Base-by-base conservation (phyloP, 1,140 invertebrate genomes). In the Nasonia vitripennis region DNA sequence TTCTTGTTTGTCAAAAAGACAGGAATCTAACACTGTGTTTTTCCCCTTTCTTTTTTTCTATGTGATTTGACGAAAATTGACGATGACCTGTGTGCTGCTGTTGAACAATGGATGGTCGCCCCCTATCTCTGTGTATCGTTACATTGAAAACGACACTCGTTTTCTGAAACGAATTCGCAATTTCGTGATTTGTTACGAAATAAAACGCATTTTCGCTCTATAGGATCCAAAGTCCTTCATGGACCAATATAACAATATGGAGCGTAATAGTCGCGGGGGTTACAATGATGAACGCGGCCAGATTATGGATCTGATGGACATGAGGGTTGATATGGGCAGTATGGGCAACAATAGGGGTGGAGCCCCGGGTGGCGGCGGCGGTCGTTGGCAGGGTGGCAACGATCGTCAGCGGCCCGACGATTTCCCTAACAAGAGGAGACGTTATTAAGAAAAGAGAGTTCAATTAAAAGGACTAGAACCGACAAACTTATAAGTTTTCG, bases 51-150 rank as follows among this genome's bases (percentile, higher is more conserved):
- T 93, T 92, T 92, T 92, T 93, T 93, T 93, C 92, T 93, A 93
- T 93, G 93, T 93, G 92, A 93, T 93, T 91, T 93, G 91, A 93
- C 92, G 92, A 92, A 93, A 93, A 93, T 93, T 93, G 92, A 93
- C 90, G 92, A 93, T 92, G 92, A 92, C 92, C 92, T 92, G 89
- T 82, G 20, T 91, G 92, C 92, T 93, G 93, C 93, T 93, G 92
- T 92, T 90, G 90, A 93, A 92, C 92, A 91, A 86, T 92, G 93
- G 92, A 93, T 93, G 92, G 87, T 93, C 93, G 87, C 87, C 90
- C 90, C 91, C 34, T 79, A 75, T 74, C 55, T 84, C 68, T 83
- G 51, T 79, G 67, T 84, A 81, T 87, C 80, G 55, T 79, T 86
- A 48, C 75, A 41, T n/a, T 41, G 80, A 83, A 83, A 62, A 45